A percentile compares a stretch with the other conserved stretches of the same genome.
Conservation (phyloP, 2,888 invertebrate genomes). For the Suillia variegata region DNA sequence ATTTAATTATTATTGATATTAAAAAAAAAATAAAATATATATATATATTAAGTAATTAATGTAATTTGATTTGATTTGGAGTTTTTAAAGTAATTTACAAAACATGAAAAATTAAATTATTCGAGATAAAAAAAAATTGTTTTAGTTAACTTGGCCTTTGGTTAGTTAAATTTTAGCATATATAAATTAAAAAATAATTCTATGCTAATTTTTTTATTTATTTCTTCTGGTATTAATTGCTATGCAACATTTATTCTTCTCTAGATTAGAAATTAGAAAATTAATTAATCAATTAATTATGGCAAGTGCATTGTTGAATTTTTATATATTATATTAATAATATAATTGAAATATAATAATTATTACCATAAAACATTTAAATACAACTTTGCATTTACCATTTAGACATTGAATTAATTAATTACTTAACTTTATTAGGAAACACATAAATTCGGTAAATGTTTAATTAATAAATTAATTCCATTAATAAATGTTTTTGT, state of each 20-base stretch:
- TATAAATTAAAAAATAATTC: constrained; percentile 28
- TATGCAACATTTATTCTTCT: constrained; percentile 26
- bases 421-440: too few relatives aligned
- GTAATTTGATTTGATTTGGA: neutral
- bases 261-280: constrained; percentile 32
- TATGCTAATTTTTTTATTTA: constrained; percentile 31
- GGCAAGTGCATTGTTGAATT: constrained; percentile 49
- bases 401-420: too few relatives aligned
- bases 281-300: constrained; percentile 8
- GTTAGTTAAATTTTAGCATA: constrained; percentile 60
- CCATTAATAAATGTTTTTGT: too few relatives aligned
- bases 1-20: constrained; percentile 11
- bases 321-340: too few relatives aligned
- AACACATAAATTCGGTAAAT: too few relatives aligned
- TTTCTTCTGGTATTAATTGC: constrained; percentile 35
- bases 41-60: neutral
- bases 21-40: neutral
- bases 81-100: constrained; percentile 8
- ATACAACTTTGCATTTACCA: too few relatives aligned
- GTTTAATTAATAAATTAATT: too few relatives aligned
- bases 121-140: constrained; percentile 21
- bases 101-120: neutral
- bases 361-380: too few relatives aligned
- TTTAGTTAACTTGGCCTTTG: constrained; percentile 63
- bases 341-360: too few relatives aligned